Base-by-base conservation (phyloP, 2,797 vertebrate species). In the Scarus forsteni region DNA sequence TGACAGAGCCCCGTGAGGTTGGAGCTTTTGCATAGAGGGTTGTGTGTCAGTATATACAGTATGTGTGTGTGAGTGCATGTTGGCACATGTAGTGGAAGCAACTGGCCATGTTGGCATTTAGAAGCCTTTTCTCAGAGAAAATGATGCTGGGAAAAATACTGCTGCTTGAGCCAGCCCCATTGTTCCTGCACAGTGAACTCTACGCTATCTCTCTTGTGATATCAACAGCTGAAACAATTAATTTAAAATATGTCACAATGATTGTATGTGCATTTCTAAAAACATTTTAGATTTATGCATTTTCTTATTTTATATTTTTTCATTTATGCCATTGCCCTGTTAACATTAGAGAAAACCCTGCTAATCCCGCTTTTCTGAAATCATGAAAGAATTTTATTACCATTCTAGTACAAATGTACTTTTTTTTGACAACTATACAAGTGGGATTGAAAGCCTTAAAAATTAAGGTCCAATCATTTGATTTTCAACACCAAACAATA, bases 151-250 rank as follows among this genome's bases (percentile, higher is more conserved):
- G 79, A 82, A 84, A 83, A 80, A 44, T 44, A 43, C 1, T 60
- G 77, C 91, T 91, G 87, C 89, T n/a, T 91, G 91, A 87, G 86
- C 67, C 80, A 58, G 72, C 68, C 61, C 84, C 59, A 60, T 77
- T 84, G 70, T 84, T 65, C 52, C 56, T 64, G 68, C 85, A 85
- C 60, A 69, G 57, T 65, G 72, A 73, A 49, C 70, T 40, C 53
- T 66, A 51, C 82, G 81, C 79, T 71, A 74, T 73, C 62, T 90
- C 75, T 80, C 79, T 63, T 66, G 66, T 73, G 78, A 77, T 48
- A 35, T 53, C 57, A 57, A 44, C 48, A 81, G 73, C 63, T 70
- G 71, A 82, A 78, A 60, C 71, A 45, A n/a, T 56, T 63, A 34
- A 39, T 13, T 19, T 16, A 60, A 40, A 48, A 55, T 54, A 16